phyloP scores from a whole-genome alignment of 2,113 vertebrate genomes.

The Glaucomys volans region DNA sequence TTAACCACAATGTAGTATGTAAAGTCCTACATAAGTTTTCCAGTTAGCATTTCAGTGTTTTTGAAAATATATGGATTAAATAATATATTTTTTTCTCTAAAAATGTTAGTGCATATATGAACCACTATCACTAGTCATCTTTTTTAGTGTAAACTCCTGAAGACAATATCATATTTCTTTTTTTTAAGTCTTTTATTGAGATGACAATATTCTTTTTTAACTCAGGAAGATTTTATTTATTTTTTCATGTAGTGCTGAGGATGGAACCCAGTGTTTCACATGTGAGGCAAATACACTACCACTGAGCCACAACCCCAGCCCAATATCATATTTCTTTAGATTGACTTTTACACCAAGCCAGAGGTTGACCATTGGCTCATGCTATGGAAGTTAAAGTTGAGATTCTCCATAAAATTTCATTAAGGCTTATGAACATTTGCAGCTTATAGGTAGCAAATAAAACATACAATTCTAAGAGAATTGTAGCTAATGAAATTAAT shows the following conservation, averaged over 20 bases:
- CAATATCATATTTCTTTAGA: background rate
- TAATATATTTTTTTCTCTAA: background rate
- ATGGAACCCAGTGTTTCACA: too few relatives aligned
- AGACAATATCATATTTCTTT: background rate
- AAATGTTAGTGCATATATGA: background rate
- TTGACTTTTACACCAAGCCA: background rate
- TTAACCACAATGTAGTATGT: background rate
- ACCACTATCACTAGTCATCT: background rate
- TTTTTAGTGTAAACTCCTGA: slow-evolving; percentile 29
- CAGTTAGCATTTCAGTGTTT: slow-evolving; percentile 10
- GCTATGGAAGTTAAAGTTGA: slow-evolving; percentile 37
- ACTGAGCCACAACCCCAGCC: too few relatives aligned
- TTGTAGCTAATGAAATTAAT: background rate
- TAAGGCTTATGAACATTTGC: slow-evolving; percentile 30
- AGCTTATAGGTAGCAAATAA: background rate
- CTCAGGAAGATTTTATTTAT: too few relatives aligned
- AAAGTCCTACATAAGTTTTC: slow-evolving; percentile 6
- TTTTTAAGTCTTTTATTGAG: too few relatives aligned
- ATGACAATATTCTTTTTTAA: too few relatives aligned
- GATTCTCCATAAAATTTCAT: slow-evolving; percentile 29
- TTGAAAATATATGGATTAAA: background rate
- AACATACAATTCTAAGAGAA: background rate
- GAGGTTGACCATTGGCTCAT: too few relatives aligned
- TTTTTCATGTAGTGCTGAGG: too few relatives aligned
- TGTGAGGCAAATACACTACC: too few relatives aligned